Base-by-base conservation (phyloP, 2,797 vertebrate species). In the Falco rusticolus region DNA sequence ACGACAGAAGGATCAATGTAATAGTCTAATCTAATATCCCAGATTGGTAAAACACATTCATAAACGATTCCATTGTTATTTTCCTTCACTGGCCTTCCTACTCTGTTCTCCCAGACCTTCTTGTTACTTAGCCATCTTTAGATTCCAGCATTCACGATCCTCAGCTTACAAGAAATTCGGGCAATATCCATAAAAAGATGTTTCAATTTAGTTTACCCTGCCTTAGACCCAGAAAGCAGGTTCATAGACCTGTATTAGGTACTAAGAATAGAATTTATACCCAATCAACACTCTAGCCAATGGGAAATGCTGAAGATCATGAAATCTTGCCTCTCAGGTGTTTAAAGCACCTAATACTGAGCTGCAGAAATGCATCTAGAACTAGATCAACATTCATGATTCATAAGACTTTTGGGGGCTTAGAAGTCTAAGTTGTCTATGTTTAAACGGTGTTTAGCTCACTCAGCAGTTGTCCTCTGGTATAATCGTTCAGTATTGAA, bases 101-200 rank as follows among this genome's bases (percentile, higher is more conserved):
- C 25, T 80, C 29, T 64, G 17, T 91, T 92, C 37, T 1, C 8
- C 54, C 29, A 87, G 51, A 71, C 16, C 22, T 76, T 72, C 54
- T 41, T 88, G 17, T 64, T 89, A 92, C 16, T 22, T 43, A 34
- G n/a, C 56, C 56, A 9, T 34, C 70, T 90, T 91, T 70, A 95
- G 84, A 75, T 74, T 89, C 48, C 72, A 84, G 85, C 78, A 78
- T 57, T 51, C 8, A 3, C 3, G 9, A 56, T 60, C 50, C 86
- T 83, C 84, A 77, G 34, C 19, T 60, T 57, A 57, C 16, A 83
- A 87, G 75, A 96, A 96, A 95, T 93, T 89, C 94, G 94, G 92
- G 75, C 95, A 96, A 80, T 80, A 95, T 70, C 87, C 90, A 89
- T 96, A 87, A 94, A 96, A 93, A 81, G 92, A 92, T 89, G 37